phyloP scores from a whole-genome alignment of 2,888 invertebrate species.

The Tetrapedia diversipes region DNA sequence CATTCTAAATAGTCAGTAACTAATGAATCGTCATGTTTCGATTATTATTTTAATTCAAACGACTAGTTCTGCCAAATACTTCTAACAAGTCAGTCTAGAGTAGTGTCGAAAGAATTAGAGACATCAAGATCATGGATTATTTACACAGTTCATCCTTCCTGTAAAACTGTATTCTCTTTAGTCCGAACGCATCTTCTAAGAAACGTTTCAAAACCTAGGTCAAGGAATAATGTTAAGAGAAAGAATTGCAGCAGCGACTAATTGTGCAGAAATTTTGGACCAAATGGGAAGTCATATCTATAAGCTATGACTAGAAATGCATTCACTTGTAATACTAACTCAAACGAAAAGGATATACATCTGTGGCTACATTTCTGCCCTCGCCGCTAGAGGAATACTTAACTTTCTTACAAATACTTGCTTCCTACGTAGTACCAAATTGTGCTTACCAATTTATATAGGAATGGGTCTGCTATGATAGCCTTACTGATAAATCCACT shows the following conservation, averaged over 20 bases:
- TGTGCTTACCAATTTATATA: no score
- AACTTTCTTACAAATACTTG: no score
- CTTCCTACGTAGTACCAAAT: no score
- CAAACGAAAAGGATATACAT: not conserved
- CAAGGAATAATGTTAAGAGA: constrained; percentile 7
- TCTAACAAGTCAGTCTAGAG: no score
- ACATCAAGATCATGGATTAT: no score
- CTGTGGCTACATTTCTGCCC: no score
- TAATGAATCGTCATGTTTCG: not conserved
- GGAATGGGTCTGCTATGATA: no score
- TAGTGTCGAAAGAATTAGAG: no score
- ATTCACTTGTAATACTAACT: constrained; percentile 12
- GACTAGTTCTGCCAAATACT: no score
- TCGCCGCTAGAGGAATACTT: no score
- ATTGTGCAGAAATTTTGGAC: constrained; percentile 27
- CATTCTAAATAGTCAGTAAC: not conserved
- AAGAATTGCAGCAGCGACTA: constrained; percentile 20
- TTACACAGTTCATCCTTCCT: not conserved
- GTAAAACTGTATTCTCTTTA: not conserved
- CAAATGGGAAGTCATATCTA: constrained; percentile 25
- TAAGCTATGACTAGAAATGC: constrained; percentile 36
- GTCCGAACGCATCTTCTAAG: not conserved
- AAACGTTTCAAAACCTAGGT: not conserved
- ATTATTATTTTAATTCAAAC: not conserved
- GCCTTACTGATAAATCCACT: no score